These are phyloP conservation scores for Platycheirus albimanus DNA, from an alignment of 2,888 invertebrate genomes.

Conservation along the genomic window DNA sequence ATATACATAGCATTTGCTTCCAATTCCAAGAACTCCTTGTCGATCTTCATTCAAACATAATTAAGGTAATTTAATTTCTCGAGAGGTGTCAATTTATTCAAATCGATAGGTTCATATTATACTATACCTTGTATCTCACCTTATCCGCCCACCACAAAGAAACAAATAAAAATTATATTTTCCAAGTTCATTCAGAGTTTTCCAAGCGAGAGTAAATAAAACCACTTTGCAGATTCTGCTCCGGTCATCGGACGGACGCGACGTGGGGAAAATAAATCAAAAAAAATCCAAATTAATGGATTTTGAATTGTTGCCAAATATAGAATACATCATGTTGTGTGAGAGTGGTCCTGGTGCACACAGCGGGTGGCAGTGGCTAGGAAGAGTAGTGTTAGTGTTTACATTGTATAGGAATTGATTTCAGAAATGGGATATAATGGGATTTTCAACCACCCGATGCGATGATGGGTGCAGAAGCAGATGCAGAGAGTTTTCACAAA, in stretches of 20 bases:
- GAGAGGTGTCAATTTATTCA: conserved; percentile 42
- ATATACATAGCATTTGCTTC: background rate
- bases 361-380: background rate
- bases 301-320: conserved; percentile 56
- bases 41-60: conserved; percentile 19
- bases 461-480: background rate
- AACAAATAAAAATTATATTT: background rate
- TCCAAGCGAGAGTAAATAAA: conserved; percentile 9
- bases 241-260: too few relatives aligned
- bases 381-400: conserved; percentile 16
- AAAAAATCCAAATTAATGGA: conserved; percentile 43
- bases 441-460: background rate
- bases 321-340: conserved; percentile 27
- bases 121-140: background rate
- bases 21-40: background rate
- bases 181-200: conserved; percentile 16
- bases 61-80: conserved; percentile 17
- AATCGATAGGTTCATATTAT: conserved; percentile 34
- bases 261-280: background rate
- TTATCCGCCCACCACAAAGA: background rate
- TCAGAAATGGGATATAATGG: conserved; percentile 23
- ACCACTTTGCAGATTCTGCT: conserved; percentile 21
- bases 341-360: conserved; percentile 6
- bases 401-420: background rate
- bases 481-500: background rate